A percentile compares a stretch with the other conserved stretches of the same genome.
Conservation (phyloP, 2,797 vertebrate species). For the Pelochelys cantorii region DNA sequence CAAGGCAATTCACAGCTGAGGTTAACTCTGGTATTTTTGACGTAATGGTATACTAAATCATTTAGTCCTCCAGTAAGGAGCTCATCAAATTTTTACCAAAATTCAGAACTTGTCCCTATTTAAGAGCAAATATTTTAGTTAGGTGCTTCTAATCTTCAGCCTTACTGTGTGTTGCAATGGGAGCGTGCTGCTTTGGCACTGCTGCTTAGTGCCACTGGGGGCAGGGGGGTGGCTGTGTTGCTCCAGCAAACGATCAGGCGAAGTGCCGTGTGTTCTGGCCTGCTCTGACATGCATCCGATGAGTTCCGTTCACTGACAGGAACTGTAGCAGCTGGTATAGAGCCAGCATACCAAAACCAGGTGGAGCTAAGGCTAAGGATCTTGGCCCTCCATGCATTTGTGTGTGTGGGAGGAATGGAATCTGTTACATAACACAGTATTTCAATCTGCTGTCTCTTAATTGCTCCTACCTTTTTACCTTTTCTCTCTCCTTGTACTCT, state of each 20-base stretch:
- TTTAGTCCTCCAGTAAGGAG: not conserved
- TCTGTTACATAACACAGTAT: not conserved
- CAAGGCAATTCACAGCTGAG: constrained; percentile 12
- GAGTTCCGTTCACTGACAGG: not conserved
- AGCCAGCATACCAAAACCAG: not conserved
- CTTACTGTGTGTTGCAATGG: not conserved
- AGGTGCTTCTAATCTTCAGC: not conserved
- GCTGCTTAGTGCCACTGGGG: not conserved
- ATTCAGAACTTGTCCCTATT: not conserved
- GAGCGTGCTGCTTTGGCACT: not conserved
- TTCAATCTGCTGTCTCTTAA: not conserved
- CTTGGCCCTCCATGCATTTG: not conserved
- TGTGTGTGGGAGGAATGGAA: accelerated
- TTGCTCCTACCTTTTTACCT: not conserved
- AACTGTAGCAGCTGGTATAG: not conserved
- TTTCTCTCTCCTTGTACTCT: constrained; percentile 10
- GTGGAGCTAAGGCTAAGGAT: not conserved
- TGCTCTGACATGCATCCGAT: not conserved
- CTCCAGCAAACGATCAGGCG: not conserved
- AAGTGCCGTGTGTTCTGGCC: not conserved
- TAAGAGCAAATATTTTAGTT: not conserved
- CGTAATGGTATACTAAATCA: not conserved
- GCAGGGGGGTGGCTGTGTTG: not conserved
- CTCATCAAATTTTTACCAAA: not conserved
- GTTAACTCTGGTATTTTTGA: constrained; percentile 13